Base-by-base conservation (phyloP, 1,140 invertebrate species). In the Drosophila teissieri region DNA sequence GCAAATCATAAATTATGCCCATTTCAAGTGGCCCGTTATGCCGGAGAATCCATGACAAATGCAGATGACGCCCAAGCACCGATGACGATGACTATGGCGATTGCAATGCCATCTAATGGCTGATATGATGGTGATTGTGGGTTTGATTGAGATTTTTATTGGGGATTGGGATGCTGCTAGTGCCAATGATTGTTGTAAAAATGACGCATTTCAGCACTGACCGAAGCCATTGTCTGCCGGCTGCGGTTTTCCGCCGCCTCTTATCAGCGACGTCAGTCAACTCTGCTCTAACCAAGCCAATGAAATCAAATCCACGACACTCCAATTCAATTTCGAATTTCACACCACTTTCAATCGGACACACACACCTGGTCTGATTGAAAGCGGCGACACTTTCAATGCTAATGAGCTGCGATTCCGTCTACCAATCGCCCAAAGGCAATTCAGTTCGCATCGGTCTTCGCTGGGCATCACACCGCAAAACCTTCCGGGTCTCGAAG, bases 1-100 rank as follows among this genome's bases (percentile, higher is more conserved):
- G 53, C 69, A 86, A 86, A 86, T 86, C 83, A 88, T 86, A 86
- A 86, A 88, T 86, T 89, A 88, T 73, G 84, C 44, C 57, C 58
- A 22, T 19, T 73, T 89, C 48, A 82, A 86, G 84, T 86, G 83
- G 82, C 48, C 51, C 42, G 17, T 17, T 19, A 15, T 5, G 56
- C 14, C 56, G 7, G 49, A 17, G 63, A 70, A 39, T 53, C 57
- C 31, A 57, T 34, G 84, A 63, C 83, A 86, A 79, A 86, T 89
- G 79, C 84, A 82, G 78, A 77, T 86, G 74, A 56, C 65, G 54
- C 24, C 60, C 40, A 68, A 19, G 24, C 15, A 37, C 22, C 27
- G 55, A 51, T 68, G 56, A 46, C 39, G 51, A 61, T 64, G 56
- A 46, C 39, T 46, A 61, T 64, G 58, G 60, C 24, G 6, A n/a